Conservation (phyloP, 2,888 invertebrate species). For the Hanleya hanleyi region DNA sequence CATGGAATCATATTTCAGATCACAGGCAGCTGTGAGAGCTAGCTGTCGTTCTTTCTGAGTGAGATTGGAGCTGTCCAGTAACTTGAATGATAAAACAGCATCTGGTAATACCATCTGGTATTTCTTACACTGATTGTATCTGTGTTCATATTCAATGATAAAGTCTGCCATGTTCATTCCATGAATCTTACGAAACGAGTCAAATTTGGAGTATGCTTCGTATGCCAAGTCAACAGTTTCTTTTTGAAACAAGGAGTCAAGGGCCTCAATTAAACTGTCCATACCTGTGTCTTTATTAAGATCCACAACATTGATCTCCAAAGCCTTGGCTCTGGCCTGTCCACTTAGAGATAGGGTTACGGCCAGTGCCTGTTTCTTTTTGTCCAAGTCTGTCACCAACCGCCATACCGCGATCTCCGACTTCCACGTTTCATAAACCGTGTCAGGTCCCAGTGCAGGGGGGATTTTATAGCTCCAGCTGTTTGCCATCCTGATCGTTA, state of each 20-base stretch:
- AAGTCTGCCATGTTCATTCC: neutral
- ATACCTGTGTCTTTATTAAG: constrained; percentile 1
- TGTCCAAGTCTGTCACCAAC: constrained; percentile 14
- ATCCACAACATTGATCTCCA: neutral
- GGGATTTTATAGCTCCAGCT: neutral
- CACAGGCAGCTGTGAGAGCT: neutral
- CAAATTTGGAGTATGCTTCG: constrained; percentile 12
- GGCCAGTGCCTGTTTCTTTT: constrained; percentile 13
- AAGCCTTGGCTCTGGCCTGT: constrained; percentile 8
- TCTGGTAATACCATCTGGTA: neutral
- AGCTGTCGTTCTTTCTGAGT: neutral
- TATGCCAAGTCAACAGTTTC: constrained; percentile 7
- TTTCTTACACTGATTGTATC: neutral
- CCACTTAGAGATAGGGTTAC: constrained; percentile 10
- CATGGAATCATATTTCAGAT: constrained; percentile 2
- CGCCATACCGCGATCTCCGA: constrained; percentile 12
- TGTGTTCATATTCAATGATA: too few species aligned
- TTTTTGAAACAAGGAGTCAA: constrained; percentile 5
- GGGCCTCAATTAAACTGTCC: neutral
- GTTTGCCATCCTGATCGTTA: neutral
- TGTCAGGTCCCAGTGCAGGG: neutral
- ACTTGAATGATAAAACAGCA: neutral
- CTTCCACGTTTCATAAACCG: constrained; percentile 13
- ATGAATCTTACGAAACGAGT: neutral
- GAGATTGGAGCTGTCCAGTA: neutral